A percentile compares a stretch with the other conserved stretches of the same genome.
Conservation (phyloP, 2,797 vertebrate genomes). For the Decapterus maruadsi region DNA sequence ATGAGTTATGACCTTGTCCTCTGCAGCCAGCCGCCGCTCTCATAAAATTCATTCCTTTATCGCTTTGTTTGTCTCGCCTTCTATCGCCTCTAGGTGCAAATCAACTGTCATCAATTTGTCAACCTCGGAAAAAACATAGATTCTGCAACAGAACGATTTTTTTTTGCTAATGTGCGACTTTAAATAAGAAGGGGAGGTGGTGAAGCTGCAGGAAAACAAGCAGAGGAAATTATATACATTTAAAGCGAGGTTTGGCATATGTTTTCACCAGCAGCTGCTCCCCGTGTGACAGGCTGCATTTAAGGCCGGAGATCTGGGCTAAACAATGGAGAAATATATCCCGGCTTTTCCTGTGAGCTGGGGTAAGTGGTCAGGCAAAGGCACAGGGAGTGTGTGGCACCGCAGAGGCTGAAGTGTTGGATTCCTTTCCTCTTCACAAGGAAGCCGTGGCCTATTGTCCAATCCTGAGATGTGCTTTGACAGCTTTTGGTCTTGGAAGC, state of each 20-base stretch:
- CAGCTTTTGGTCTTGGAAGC: slow-evolving; percentile 64
- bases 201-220: slow-evolving; percentile 30
- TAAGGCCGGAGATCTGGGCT: slow-evolving; percentile 58
- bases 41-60: slow-evolving; percentile 35
- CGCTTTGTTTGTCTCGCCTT: slow-evolving; percentile 38
- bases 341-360: slow-evolving; percentile 46
- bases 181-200: slow-evolving; percentile 44
- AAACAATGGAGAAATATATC: slow-evolving; percentile 46
- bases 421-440: slow-evolving; percentile 62
- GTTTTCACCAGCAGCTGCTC: slow-evolving; percentile 69
- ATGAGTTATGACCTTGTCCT: slow-evolving; percentile 51
- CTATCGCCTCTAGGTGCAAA: slow-evolving; percentile 54
- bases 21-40: slow-evolving; percentile 3
- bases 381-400: slow-evolving; percentile 29
- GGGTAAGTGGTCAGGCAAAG: slow-evolving; percentile 56
- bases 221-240: slow-evolving; percentile 73
- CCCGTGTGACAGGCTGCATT: slow-evolving; percentile 70
- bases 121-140: slow-evolving; percentile 55
- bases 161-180: slow-evolving; percentile 47
- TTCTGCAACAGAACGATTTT: slow-evolving; percentile 28
- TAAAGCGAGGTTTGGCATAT: slow-evolving; percentile 51
- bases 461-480: slow-evolving; percentile 53
- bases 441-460: slow-evolving; percentile 56
- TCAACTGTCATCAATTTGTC: slow-evolving; percentile 69
- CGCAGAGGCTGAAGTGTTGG: slow-evolving; percentile 40